These are phyloP conservation scores for Actinopyga echinites DNA, from an alignment of 53 echinoderm and acorn worm genomes.

Conservation along the genomic window DNA sequence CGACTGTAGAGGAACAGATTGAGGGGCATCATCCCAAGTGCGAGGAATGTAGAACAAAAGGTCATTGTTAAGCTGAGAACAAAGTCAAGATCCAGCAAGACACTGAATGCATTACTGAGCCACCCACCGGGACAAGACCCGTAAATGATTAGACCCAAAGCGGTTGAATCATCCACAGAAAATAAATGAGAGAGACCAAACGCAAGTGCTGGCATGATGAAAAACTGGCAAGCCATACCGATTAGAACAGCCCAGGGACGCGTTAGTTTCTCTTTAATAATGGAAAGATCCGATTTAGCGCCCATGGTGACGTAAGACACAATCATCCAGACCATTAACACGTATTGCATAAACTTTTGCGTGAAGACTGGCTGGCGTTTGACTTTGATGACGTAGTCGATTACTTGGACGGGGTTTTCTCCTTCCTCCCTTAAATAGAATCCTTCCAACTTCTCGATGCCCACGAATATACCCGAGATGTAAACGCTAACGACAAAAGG, in stretches of 20 bases:
- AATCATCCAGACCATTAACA: constrained; percentile 63
- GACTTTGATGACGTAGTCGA: constrained; percentile 30
- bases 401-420: neutral
- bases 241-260: constrained; percentile 79
- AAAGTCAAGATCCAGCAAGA: constrained; percentile 62
- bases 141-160: constrained; percentile 60
- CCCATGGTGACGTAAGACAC: constrained; percentile 88
- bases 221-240: constrained; percentile 84
- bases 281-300: constrained; percentile 62
- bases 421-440: neutral
- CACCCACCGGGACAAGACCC: constrained; percentile 80
- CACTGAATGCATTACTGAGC: constrained; percentile 69
- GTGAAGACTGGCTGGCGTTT: constrained; percentile 45
- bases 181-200: constrained; percentile 71
- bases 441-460: constrained; percentile 34
- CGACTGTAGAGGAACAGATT: constrained; percentile 65
- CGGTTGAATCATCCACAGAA: constrained; percentile 46
- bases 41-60: constrained; percentile 65
- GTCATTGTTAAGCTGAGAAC: constrained; percentile 80
- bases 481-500: constrained; percentile 32
- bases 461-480: constrained; percentile 52
- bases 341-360: constrained; percentile 63
- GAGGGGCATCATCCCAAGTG: constrained; percentile 70
- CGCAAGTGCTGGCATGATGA: constrained; percentile 84
- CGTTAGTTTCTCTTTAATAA: constrained; percentile 75